phyloP scores from a whole-genome alignment of 2,797 vertebrate species.

The Mormyrops attenuatus region DNA sequence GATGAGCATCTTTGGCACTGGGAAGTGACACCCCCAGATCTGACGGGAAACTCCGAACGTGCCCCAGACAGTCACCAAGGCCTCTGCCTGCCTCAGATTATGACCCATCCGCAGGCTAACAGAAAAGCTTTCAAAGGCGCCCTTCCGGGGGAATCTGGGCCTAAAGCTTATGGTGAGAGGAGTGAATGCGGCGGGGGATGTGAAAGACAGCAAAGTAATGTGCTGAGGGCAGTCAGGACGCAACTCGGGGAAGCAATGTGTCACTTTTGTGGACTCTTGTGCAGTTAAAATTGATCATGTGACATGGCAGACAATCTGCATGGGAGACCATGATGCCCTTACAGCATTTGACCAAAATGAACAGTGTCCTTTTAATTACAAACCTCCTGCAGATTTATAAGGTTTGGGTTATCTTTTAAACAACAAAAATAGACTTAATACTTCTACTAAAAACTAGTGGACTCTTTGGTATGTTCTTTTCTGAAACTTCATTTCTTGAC shows the following conservation, averaged over 20 bases:
- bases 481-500: neutral
- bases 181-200: neutral
- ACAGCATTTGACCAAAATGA: neutral
- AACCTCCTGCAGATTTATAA: neutral
- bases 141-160: neutral
- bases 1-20: neutral
- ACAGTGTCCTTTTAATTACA: neutral
- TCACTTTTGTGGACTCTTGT: neutral
- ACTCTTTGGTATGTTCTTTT: neutral
- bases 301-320: neutral
- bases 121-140: neutral
- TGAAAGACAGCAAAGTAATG: neutral
- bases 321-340: neutral
- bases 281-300: neutral
- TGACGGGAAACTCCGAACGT: neutral
- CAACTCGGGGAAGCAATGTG: neutral
- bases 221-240: neutral
- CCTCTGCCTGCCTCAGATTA: neutral
- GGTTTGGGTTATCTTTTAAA: neutral
- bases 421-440: neutral
- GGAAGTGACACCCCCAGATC: slow-evolving; percentile 5
- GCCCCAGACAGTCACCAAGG: neutral
- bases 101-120: neutral
- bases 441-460: neutral
- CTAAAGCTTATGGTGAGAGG: neutral